Conservation (phyloP, 2,113 vertebrate species). For the Cettia cetti region DNA sequence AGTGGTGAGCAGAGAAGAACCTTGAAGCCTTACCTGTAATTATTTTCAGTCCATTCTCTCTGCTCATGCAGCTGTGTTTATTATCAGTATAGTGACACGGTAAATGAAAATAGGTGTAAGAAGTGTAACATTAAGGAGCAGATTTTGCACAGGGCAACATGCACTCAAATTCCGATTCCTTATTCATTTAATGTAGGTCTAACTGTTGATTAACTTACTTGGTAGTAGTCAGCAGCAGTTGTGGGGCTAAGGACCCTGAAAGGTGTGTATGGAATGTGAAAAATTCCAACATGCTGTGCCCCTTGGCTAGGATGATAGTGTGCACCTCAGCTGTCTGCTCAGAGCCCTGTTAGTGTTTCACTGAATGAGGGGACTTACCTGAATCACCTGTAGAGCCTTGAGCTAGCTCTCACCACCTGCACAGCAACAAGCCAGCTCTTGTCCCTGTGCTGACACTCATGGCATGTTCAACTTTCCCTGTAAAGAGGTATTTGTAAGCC, state of each 20-base stretch:
- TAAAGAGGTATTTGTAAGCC: not conserved
- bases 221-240: not conserved
- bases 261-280: not conserved
- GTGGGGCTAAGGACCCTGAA: not conserved
- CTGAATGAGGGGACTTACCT: not conserved
- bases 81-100: not conserved
- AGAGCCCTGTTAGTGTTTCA: not conserved
- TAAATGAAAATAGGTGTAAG: not conserved
- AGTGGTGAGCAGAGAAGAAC: not conserved
- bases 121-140: not conserved
- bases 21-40: not conserved
- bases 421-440: not conserved
- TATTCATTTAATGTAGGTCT: not conserved
- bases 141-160: not conserved
- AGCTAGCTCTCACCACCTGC: not conserved
- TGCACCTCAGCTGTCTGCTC: not conserved
- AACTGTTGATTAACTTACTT: not conserved
- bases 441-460: not conserved
- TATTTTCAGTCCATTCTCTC: not conserved
- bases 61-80: accelerated
- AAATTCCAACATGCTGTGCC: not conserved
- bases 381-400: not conserved
- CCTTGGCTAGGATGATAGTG: not conserved
- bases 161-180: not conserved
- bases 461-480: not conserved